Evolutionary conservation across 1,140 invertebrate species (phyloP), one percentile per base, ranked within the genome.

Genomic region (Drosophila jambulina): DNA sequence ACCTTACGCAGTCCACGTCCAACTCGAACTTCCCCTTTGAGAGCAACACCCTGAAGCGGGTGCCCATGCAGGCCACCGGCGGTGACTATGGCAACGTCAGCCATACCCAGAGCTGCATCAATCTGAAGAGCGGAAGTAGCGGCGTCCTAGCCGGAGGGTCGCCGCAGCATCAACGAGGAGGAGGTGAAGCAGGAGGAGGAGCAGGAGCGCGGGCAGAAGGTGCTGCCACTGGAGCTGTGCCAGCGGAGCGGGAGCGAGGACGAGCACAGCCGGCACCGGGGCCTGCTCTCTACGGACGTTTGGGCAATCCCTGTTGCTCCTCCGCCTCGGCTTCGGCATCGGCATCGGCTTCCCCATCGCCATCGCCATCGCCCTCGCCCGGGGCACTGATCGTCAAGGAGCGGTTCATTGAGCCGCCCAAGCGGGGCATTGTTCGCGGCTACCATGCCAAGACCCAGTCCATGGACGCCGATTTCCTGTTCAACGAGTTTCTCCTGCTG

Each of bases 371-470:
- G 32, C 82, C 77, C 3, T 85, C 90, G 61, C 91, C 91, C 0
- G 93, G 93, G 4, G 91, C 93, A 5, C 82, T 94, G 23, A 70
- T 93, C 15, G 88, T 94, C 19, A 94, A 93, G 79, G 93, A 94
- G 77, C 84, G 85, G 34, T 94, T 92, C 67, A 93, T 94, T 12
- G 94, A 94, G 75, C 93, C 94, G 2, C 92, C 93, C 6, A 93
- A 93, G 77, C 93, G 93, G 23, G 86, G 93, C 46, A 91, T 94
- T 25, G 93, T 92, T 34, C 93, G 91, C 58, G 94, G 93, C 82
- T 94, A 93, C 78, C 93, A 94, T 64, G 93, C 91, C 34, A 93
- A 94, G 34, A 92, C 91, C 0, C 91, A 92, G 60, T 92, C 91
- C 19, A 92, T 92, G 91, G 91, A 92, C 34, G 81, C 91, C 0